Conservation (phyloP, 2,113 vertebrate genomes). For the Candoia aspera region DNA sequence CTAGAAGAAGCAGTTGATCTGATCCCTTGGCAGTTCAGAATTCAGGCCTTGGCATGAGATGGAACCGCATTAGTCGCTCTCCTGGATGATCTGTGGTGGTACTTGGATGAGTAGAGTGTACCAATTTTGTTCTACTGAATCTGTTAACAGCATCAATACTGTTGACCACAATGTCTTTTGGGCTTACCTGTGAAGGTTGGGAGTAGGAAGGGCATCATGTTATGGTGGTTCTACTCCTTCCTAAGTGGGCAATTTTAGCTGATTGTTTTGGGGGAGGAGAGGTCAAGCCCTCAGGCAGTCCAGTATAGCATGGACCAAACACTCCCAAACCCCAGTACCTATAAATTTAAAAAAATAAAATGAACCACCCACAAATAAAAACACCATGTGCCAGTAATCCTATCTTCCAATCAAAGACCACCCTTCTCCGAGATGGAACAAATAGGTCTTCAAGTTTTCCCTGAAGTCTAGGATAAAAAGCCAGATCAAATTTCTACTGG, state of each 20-base stretch:
- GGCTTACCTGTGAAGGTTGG: neutral
- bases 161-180: too few relatives aligned
- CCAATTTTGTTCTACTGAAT: too few relatives aligned
- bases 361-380: neutral
- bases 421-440: neutral
- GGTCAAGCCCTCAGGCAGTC: neutral
- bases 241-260: neutral
- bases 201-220: neutral
- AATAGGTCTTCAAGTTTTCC: neutral
- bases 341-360: neutral
- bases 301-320: neutral
- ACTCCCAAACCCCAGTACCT: neutral
- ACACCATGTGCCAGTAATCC: neutral
- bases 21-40: too few relatives aligned
- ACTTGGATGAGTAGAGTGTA: too few relatives aligned
- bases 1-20: too few relatives aligned
- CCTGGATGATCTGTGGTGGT: too few relatives aligned
- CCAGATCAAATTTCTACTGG: neutral
- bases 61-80: too few relatives aligned
- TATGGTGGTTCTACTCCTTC: neutral
- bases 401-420: neutral
- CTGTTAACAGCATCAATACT: too few relatives aligned
- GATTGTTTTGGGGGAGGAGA: neutral
- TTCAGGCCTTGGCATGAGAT: too few relatives aligned
- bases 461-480: neutral